A percentile compares a stretch with the other conserved stretches of the same genome.
Evolutionary conservation across 2,797 vertebrate genomes (phyloP).

Genomic region (Spinibarbus caldwelli): DNA sequence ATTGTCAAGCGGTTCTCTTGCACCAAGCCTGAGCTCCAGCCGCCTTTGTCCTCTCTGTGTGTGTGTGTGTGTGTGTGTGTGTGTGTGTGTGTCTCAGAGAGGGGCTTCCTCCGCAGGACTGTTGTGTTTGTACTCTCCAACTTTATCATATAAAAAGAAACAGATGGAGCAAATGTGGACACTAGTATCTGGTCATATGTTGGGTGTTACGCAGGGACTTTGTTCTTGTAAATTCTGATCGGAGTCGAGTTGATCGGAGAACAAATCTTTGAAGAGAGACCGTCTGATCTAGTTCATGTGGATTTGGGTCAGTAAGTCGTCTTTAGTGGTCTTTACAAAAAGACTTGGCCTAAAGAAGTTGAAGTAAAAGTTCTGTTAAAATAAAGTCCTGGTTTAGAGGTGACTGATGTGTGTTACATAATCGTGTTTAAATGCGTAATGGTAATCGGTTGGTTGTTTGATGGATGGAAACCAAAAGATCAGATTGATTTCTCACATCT

Average conservation of each 20-base stretch:
- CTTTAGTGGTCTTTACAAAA: too few relatives aligned
- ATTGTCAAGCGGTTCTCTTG: slow-evolving; percentile 40
- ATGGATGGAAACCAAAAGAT: not conserved
- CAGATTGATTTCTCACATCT: not conserved
- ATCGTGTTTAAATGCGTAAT: not conserved
- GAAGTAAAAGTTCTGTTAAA: not conserved
- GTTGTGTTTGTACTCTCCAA: slow-evolving; percentile 25
- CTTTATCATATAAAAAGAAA: slow-evolving; percentile 27
- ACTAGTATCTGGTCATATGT: not conserved
- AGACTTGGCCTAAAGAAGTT: not conserved
- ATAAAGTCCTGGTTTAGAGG: not conserved
- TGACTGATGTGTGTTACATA: not conserved
- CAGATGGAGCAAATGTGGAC: slow-evolving; percentile 16
- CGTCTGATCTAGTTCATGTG: not conserved
- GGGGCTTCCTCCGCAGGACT: slow-evolving; percentile 34
- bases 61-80: slow-evolving; percentile 44
- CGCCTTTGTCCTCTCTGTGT: slow-evolving; percentile 48
- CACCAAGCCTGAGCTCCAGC: slow-evolving; percentile 35
- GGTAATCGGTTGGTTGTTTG: not conserved
- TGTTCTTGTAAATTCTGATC: not conserved
- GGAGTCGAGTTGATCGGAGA: not conserved
- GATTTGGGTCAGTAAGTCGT: not conserved
- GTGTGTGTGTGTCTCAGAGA: slow-evolving; percentile 16
- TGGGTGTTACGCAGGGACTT: not conserved
- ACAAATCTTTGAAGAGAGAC: too few relatives aligned